phyloP scores from a whole-genome alignment of 2,113 vertebrate species.

The Acrocephalus arundinaceus region DNA sequence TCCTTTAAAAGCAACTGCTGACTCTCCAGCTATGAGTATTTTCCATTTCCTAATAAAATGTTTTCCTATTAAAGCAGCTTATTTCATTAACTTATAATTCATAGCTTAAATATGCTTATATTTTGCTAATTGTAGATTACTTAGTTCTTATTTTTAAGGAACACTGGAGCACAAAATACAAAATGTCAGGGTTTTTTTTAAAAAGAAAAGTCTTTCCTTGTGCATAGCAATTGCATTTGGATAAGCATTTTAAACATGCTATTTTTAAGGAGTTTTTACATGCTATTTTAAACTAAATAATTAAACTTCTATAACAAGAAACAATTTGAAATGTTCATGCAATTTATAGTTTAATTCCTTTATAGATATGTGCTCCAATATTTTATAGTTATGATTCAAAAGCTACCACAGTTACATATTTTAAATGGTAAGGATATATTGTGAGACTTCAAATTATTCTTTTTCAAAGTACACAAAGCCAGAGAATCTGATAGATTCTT shows the following conservation, averaged over 20 bases:
- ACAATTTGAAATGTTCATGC: neutral
- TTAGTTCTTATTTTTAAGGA: conserved; percentile 19
- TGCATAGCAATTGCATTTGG: neutral
- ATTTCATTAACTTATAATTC: conserved; percentile 18
- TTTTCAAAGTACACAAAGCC: neutral
- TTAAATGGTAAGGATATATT: neutral
- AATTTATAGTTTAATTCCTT: neutral
- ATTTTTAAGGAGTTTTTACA: neutral
- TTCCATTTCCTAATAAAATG: conserved; percentile 8
- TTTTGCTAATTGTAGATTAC: conserved; percentile 36
- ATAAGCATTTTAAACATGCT: neutral
- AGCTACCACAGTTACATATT: neutral
- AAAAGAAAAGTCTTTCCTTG: neutral
- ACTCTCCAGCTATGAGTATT: conserved; percentile 14
- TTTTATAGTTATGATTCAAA: neutral
- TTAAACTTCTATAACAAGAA: neutral
- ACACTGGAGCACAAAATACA: neutral
- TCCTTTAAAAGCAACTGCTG: conserved; percentile 23
- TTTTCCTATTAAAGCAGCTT: conserved; percentile 11
- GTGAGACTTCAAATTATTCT: neutral
- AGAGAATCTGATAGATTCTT: neutral
- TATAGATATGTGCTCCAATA: neutral
- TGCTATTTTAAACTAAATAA: neutral
- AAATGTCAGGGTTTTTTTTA: neutral
- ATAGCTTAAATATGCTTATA: conserved; percentile 2